These are phyloP conservation scores for Hyles euphorbiae DNA, from an alignment of 1,140 invertebrate species.

Conservation along the genomic window DNA sequence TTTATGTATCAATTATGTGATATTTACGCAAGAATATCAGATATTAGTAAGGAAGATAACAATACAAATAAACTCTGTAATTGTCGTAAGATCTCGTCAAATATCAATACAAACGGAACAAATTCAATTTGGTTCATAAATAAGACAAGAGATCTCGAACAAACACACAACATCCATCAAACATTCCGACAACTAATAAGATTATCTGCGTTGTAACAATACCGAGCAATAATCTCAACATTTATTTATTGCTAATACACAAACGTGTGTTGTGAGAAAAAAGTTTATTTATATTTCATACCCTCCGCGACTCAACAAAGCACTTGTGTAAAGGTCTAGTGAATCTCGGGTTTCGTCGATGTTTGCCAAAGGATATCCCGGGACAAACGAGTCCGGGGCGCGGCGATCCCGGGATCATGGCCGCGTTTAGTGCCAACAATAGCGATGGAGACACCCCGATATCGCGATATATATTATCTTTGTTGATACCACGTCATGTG, in stretches of 20 bases:
- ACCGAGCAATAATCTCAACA: constrained; percentile 38
- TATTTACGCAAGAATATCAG: no score
- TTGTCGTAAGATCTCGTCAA: not conserved
- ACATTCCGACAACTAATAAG: constrained; percentile 15
- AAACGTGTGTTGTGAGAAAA: constrained; percentile 29
- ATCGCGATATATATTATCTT: constrained; percentile 68
- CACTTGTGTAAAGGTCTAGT: constrained; percentile 65
- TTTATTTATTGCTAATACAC: constrained; percentile 29
- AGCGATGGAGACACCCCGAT: constrained; percentile 57
- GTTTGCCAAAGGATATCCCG: constrained; percentile 67
- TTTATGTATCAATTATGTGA: no score
- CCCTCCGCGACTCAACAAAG: constrained; percentile 49
- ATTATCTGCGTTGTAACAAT: constrained; percentile 37
- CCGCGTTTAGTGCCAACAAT: constrained; percentile 60
- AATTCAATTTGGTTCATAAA: no score
- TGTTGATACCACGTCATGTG: constrained; percentile 66
- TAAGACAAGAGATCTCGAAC: not conserved
- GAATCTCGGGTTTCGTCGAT: constrained; percentile 65
- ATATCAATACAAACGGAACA: no score
- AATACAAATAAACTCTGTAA: not conserved
- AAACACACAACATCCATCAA: constrained; percentile 1
- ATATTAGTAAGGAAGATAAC: not conserved
- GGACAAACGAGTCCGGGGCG: constrained; percentile 60
- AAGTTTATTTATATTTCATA: constrained; percentile 62
- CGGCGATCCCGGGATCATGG: constrained; percentile 57